phyloP scores from a whole-genome alignment of 2,888 invertebrate species.

The Phasia obesa region DNA sequence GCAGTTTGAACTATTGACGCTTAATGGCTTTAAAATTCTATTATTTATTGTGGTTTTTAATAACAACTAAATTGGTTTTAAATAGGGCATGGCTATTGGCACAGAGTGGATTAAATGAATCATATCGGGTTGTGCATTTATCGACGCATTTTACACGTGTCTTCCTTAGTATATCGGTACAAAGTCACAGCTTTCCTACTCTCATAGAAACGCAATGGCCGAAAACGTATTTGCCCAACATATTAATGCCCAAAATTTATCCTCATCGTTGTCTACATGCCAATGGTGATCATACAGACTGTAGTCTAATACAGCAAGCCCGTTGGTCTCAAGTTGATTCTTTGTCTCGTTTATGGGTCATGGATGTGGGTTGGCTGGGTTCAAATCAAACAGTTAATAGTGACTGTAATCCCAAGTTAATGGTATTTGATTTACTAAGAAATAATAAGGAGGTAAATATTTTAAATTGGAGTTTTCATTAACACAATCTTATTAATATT shows the following conservation, averaged over 20 bases:
- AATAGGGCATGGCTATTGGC: slow-evolving; percentile 75
- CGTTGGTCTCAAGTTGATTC: slow-evolving; percentile 79
- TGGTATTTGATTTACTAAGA: slow-evolving; percentile 79
- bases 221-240: slow-evolving; percentile 75
- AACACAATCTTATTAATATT: background rate
- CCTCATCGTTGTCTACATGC: slow-evolving; percentile 74
- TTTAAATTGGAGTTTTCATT: background rate
- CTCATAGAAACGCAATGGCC: slow-evolving; percentile 80
- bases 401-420: slow-evolving; percentile 77
- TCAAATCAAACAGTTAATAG: slow-evolving; percentile 37
- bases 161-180: slow-evolving; percentile 77
- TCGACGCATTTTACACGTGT: slow-evolving; percentile 79
- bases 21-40: slow-evolving; percentile 42
- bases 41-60: slow-evolving; percentile 44
- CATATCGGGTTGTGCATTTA: slow-evolving; percentile 78
- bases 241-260: slow-evolving; percentile 75
- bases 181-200: slow-evolving; percentile 75
- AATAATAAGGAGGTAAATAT: slow-evolving; percentile 76
- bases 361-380: slow-evolving; percentile 77
- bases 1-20: slow-evolving; percentile 39
- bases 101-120: slow-evolving; percentile 77
- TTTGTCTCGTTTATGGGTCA: slow-evolving; percentile 78
- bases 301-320: slow-evolving; percentile 78
- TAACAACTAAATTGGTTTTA: slow-evolving; percentile 21
- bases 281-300: slow-evolving; percentile 74